These are phyloP conservation scores for Chironex yamaguchii DNA, from an alignment of 30 jellyfish, hydroid and myxozoan species.

Conservation along the genomic window DNA sequence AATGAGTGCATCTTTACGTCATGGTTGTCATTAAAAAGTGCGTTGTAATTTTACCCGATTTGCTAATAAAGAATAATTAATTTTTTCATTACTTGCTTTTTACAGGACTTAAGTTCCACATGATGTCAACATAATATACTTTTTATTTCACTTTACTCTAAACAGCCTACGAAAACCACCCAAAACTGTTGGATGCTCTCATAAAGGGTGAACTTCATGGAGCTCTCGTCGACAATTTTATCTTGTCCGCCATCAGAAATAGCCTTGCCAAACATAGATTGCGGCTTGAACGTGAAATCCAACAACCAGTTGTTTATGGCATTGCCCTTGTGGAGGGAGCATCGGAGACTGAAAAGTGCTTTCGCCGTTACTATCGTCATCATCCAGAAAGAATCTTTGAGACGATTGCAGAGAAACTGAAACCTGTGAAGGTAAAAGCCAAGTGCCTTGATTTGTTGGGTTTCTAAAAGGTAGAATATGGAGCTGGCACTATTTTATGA, in stretches of 20 bases:
- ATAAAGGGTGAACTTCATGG: constrained; percentile 68
- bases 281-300: constrained; percentile 85
- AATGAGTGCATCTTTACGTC: too few relatives aligned
- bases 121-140: too few relatives aligned
- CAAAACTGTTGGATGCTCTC: constrained; percentile 48
- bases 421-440: constrained; percentile 89
- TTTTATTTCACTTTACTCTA: background rate
- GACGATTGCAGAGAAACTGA: constrained; percentile 69
- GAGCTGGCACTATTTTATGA: too few relatives aligned
- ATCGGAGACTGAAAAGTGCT: constrained; percentile 77
- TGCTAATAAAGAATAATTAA: background rate
- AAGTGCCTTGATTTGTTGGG: too few relatives aligned
- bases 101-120: too few relatives aligned
- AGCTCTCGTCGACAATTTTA: constrained; percentile 84
- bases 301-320: constrained; percentile 90
- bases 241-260: constrained; percentile 67
- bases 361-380: constrained; percentile 75
- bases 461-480: too few relatives aligned
- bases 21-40: too few relatives aligned
- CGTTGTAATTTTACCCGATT: too few relatives aligned
- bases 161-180: constrained; percentile 75
- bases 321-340: constrained; percentile 71
- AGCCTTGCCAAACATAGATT: constrained; percentile 30
- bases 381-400: constrained; percentile 87
- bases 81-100: background rate